Evolutionary conservation across 2,113 vertebrate species (phyloP).

Genomic region (Melozone crissalis): DNA sequence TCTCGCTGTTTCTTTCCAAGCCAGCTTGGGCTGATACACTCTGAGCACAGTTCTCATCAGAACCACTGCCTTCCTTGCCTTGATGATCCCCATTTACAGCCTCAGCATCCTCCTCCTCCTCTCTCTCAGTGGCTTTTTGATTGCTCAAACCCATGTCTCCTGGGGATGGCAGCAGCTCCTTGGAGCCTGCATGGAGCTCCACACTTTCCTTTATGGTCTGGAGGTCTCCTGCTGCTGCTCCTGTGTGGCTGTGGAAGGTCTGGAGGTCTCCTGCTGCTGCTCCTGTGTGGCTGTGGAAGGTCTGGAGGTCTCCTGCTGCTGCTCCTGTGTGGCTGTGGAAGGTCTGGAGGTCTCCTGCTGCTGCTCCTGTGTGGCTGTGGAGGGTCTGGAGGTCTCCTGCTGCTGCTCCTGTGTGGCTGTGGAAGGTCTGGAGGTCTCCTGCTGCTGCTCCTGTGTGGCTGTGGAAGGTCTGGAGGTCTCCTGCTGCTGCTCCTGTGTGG

Average conservation of each 20-base stretch:
- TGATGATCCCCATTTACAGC: not conserved
- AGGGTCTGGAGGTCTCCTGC: not conserved
- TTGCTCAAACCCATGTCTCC: not conserved
- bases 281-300: rapidly evolving
- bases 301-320: not conserved
- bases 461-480: not conserved
- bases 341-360: rapidly evolving
- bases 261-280: too few species aligned
- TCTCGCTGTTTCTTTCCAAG: not conserved
- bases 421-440: too few species aligned
- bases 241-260: too few species aligned
- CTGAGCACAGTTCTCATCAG: not conserved
- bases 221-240: not conserved
- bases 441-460: too few species aligned
- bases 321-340: too few species aligned
- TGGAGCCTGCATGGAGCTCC: not conserved
- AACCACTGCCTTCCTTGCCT: not conserved
- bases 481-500: too few species aligned
- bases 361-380: rapidly evolving
- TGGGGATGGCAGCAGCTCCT: not conserved
- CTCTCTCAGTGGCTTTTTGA: not conserved
- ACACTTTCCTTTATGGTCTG: not conserved
- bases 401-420: too few species aligned
- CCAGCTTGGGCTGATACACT: not conserved
- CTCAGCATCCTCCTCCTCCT: not conserved